These are phyloP conservation scores for Copsychus sechellarum DNA, from an alignment of 2,113 vertebrate genomes.

Conservation along the genomic window DNA sequence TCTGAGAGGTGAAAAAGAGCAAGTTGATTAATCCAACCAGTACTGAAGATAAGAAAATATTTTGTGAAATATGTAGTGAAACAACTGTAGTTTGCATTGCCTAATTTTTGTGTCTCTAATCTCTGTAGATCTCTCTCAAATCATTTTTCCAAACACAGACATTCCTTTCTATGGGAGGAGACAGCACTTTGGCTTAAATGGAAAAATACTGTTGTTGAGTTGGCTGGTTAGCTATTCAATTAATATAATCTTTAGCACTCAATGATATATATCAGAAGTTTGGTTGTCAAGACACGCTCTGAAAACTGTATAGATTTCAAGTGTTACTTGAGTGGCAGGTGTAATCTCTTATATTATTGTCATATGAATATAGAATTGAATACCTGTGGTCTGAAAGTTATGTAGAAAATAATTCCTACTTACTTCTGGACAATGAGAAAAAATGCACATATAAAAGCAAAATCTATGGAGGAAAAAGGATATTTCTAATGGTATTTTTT, in stretches of 20 bases:
- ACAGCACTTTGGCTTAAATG: background rate
- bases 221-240: background rate
- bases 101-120: conserved; percentile 1
- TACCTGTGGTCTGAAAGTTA: background rate
- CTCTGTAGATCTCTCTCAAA: background rate
- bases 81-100: background rate
- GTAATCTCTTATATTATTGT: background rate
- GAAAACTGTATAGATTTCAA: background rate
- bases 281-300: background rate
- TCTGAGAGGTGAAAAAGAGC: background rate
- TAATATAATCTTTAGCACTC: background rate
- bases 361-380: background rate
- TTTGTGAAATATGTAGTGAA: background rate
- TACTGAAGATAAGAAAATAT: background rate
- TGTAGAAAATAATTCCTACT: background rate
- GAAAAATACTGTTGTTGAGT: background rate
- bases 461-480: background rate
- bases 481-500: background rate
- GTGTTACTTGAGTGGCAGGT: background rate
- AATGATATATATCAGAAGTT: background rate
- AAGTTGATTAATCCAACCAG: background rate
- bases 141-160: background rate
- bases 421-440: background rate
- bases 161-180: conserved; percentile 1
- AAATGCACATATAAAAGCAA: background rate